Evolutionary conservation across 2,797 vertebrate species (phyloP).

Genomic region (Fringilla coelebs): DNA sequence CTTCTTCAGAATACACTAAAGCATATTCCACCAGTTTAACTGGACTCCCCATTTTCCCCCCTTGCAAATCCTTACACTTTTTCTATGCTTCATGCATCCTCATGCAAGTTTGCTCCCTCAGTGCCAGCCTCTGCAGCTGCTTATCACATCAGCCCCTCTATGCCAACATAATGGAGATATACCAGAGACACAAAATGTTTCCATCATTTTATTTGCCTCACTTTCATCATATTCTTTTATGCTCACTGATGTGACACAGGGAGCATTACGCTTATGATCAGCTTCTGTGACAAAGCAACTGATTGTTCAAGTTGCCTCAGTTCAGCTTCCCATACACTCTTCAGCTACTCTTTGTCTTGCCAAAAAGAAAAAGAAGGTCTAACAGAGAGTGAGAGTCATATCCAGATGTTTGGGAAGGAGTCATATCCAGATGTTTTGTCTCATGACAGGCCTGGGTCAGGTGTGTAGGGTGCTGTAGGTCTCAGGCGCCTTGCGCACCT

Average conservation of each 20-base stretch:
- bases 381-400: not conserved
- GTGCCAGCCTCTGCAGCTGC: not conserved
- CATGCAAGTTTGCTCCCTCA: not conserved
- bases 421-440: not conserved
- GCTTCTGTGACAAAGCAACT: not conserved
- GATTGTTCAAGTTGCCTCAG: not conserved
- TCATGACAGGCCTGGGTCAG: not conserved
- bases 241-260: not conserved
- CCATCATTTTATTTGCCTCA: not conserved
- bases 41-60: not conserved
- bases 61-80: rapidly evolving
- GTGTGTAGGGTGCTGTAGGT: not conserved
- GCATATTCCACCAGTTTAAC: not conserved
- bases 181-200: not conserved
- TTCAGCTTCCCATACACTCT: not conserved
- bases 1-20: not conserved
- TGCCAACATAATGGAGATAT: not conserved
- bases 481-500: not conserved
- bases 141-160: not conserved
- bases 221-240: not conserved
- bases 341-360: not conserved
- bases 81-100: not conserved
- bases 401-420: not conserved
- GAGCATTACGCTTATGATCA: not conserved
- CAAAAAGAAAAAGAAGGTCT: not conserved